These are phyloP conservation scores for Poecilus cupreus DNA, from an alignment of 2,888 invertebrate genomes.

Conservation along the genomic window DNA sequence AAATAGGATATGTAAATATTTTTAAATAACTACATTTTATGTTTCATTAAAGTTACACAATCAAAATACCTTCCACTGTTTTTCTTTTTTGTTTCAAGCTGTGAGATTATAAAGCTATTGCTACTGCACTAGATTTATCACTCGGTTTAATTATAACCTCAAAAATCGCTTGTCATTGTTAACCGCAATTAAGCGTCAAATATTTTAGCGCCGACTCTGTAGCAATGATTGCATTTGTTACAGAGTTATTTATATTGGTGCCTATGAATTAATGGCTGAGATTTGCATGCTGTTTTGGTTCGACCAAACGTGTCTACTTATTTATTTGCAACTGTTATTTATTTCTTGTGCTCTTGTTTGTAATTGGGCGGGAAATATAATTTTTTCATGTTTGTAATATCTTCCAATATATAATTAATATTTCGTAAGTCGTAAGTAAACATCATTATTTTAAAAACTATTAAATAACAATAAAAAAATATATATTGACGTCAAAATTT, in stretches of 20 bases:
- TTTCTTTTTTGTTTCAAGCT: background rate
- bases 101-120: background rate
- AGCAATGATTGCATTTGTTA: conserved; percentile 30
- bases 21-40: too few species aligned
- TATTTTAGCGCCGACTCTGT: conserved; percentile 8
- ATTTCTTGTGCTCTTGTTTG: background rate
- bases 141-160: background rate
- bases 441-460: background rate
- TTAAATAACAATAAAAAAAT: too few species aligned
- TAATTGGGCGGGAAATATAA: background rate
- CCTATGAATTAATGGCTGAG: conserved; percentile 7
- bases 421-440: background rate
- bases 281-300: conserved; percentile 17
- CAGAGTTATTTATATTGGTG: conserved; percentile 31
- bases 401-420: too few species aligned
- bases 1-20: too few species aligned
- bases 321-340: conserved; percentile 19
- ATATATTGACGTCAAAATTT: conserved; percentile 1
- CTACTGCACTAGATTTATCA: conserved; percentile 5
- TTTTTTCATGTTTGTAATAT: too few species aligned
- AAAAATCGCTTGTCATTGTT: conserved; percentile 30
- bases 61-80: too few species aligned
- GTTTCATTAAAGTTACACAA: too few species aligned
- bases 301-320: background rate
- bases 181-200: conserved; percentile 17